These are phyloP conservation scores for Branchellion lobata DNA, from an alignment of 2,888 invertebrate genomes.

Conservation along the genomic window DNA sequence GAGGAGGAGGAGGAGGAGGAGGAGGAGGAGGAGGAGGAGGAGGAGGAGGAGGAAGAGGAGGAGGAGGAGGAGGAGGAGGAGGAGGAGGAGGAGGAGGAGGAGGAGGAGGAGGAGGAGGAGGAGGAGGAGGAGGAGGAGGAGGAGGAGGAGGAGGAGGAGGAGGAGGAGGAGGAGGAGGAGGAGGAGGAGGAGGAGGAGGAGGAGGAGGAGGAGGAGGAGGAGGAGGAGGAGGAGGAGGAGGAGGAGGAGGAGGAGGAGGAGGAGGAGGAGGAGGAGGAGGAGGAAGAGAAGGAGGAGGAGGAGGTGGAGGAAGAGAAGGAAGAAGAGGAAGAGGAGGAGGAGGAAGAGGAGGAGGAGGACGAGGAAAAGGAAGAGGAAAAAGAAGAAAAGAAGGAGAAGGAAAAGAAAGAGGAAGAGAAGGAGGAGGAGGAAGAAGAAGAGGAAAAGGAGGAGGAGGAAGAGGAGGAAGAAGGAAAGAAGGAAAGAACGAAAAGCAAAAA, in stretches of 20 bases:
- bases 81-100: neutral
- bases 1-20: neutral
- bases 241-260: neutral
- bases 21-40: neutral
- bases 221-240: neutral
- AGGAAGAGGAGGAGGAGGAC: neutral
- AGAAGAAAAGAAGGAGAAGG: neutral
- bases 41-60: constrained; percentile 12
- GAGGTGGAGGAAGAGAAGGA: neutral
- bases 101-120: neutral
- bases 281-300: constrained; percentile 4
- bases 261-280: neutral
- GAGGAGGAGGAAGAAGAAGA: constrained; percentile 6
- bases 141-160: neutral
- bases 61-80: neutral
- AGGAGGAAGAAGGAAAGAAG: neutral
- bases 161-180: neutral
- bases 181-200: neutral
- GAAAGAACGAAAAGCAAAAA: too few species aligned
- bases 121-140: too few species aligned
- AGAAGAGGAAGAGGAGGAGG: neutral
- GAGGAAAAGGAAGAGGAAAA: neutral
- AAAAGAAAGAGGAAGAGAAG: neutral
- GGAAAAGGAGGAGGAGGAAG: neutral
- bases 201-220: neutral